Evolutionary conservation across 1,140 invertebrate genomes (phyloP), one percentile per base, ranked within the genome.

Genomic region (Heliconius nattereri): DNA sequence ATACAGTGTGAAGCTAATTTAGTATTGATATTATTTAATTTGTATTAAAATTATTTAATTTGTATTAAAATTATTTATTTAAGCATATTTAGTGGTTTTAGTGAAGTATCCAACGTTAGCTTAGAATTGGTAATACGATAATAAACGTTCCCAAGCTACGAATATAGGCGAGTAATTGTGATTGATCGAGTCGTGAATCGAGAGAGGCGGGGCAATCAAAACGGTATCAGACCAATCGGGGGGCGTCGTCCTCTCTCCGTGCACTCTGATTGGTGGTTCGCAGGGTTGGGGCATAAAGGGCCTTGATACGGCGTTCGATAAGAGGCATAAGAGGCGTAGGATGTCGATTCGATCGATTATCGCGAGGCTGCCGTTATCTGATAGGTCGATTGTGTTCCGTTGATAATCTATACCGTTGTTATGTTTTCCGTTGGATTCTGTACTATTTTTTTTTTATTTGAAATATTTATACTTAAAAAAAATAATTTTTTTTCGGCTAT

Each of bases 171-270:
- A 81, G 77, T 90, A 92, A 92, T 93, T 90, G 87, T 87, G 91
- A 94, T 94, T 92, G 91, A 94, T 94, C 87, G 91, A 88, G 86
- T 83, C 87, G 81, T 84, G 90, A 89, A 92, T 92, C 90, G 90
- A 87, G 85, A 78, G 86, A 90, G 93, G 92, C 93, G 93, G 91
- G 76, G 93, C 93, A 91, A 94, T 94, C 93, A 94, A 94, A 94
- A 88, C 85, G 90, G 89, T 89, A 92, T 92, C 91, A 88, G 86
- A 84, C 91, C 91, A 93, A 94, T 94, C 85, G 78, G 90, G 82
- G 87, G 73, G 78, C 78, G 80, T 81, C 85, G 74, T 76, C 78
- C 79, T 40, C 75, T 83, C 81, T 73, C 76, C 81, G 83, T 37
- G 77, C 82, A 60, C 81, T 82, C 83, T 75, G 75, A 94, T 94